A percentile compares a stretch with the other conserved stretches of the same genome.
phyloP scores from a whole-genome alignment of 2,888 invertebrate species.

The Eristalis pertinax region DNA sequence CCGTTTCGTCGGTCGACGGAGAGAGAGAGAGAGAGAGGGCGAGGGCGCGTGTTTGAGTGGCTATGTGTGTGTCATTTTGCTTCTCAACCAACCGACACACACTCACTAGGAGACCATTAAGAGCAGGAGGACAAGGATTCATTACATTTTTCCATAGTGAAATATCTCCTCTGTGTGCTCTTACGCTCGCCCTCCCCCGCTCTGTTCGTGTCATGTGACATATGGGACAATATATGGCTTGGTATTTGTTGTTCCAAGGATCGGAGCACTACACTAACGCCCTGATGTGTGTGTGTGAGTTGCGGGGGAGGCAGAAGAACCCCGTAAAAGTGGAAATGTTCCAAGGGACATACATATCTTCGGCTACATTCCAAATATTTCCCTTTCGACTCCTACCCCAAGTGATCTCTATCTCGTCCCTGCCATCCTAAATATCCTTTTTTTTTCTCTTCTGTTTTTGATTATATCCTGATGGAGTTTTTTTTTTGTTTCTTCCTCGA shows the following conservation, averaged over 20 bases:
- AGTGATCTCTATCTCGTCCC: constrained; percentile 42
- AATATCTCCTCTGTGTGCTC: constrained; percentile 31
- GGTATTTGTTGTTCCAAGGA: constrained; percentile 1
- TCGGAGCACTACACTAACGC: constrained; percentile 20
- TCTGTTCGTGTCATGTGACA: constrained; percentile 38
- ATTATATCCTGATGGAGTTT: constrained; percentile 38
- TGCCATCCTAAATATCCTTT: constrained; percentile 56
- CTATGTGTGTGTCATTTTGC: not conserved
- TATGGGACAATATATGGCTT: constrained; percentile 53
- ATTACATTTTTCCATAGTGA: constrained; percentile 30
- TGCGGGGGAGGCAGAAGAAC: constrained; percentile 5
- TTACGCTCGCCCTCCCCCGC: not conserved
- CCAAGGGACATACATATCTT: constrained; percentile 15
- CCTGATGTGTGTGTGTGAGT: not conserved
- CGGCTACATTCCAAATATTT: constrained; percentile 15
- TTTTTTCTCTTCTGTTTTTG: constrained; percentile 10
- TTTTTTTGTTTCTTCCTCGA: not conserved
- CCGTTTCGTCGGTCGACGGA: not conserved
- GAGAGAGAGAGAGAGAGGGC: not conserved
- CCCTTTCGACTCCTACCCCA: constrained; percentile 16
- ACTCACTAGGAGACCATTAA: constrained; percentile 3
- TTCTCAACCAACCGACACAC: not conserved
- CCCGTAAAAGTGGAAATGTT: constrained; percentile 28
- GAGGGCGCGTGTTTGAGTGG: not conserved
- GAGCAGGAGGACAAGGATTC: constrained; percentile 31